Conservation (phyloP, 2,888 invertebrate genomes). For the Caenorhabditis imperialis region DNA sequence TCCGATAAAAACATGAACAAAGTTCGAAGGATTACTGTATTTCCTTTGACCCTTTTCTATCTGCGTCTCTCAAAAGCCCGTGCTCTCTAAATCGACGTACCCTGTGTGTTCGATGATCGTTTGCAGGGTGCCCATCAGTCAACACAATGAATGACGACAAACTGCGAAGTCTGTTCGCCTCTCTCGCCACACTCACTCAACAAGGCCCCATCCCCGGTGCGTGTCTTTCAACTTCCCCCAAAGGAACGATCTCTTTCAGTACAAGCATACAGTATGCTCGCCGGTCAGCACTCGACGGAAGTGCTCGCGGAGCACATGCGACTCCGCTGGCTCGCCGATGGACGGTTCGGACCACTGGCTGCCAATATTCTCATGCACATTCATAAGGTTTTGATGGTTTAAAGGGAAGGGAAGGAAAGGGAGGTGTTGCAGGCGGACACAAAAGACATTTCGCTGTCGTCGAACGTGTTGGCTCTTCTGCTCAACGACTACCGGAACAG, state of each 20-base stretch:
- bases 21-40: no score
- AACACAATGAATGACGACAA: slow-evolving; percentile 61
- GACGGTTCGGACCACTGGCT: slow-evolving; percentile 61
- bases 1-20: no score
- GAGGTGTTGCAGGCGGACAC: slow-evolving; percentile 59
- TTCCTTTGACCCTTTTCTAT: no score
- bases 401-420: no score
- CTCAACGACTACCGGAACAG: slow-evolving; percentile 67
- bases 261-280: slow-evolving; percentile 67
- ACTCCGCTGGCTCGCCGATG: slow-evolving; percentile 64
- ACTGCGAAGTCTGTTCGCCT: slow-evolving; percentile 61
- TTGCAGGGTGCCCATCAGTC: not conserved
- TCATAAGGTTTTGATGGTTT: slow-evolving; percentile 51
- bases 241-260: slow-evolving; percentile 37
- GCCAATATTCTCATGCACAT: slow-evolving; percentile 65
- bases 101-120: no score
- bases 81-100: no score
- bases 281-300: slow-evolving; percentile 58
- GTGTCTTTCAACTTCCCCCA: not conserved
- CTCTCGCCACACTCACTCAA: slow-evolving; percentile 61
- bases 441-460: slow-evolving; percentile 59
- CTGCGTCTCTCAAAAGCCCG: no score
- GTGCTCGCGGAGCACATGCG: slow-evolving; percentile 63
- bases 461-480: slow-evolving; percentile 60
- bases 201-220: slow-evolving; percentile 65